Conservation (phyloP, 2,888 invertebrate genomes). For the Acrocyrtus sp. region DNA sequence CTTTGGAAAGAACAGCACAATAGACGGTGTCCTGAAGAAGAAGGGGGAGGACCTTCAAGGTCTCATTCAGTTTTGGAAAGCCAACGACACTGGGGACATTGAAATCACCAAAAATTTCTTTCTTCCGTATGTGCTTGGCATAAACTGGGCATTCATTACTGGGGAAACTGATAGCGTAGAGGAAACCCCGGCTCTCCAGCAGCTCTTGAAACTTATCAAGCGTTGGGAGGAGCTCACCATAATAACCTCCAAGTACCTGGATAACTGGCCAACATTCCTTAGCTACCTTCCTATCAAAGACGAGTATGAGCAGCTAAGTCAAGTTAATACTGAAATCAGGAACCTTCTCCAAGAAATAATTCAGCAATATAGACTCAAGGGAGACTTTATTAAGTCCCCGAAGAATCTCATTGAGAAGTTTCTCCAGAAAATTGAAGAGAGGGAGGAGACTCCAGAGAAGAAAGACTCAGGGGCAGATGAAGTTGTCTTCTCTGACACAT, state of each 20-base stretch:
- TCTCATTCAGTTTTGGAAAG: conserved; percentile 23
- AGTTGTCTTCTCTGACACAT: conserved; percentile 15
- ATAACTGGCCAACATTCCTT: conserved; percentile 13
- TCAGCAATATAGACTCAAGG: conserved; percentile 1
- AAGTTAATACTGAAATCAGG: conserved; percentile 4
- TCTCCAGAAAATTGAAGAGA: conserved; percentile 21
- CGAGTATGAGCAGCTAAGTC: conserved; percentile 2
- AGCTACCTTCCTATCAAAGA: background rate
- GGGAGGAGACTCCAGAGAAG: background rate
- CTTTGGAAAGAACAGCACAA: conserved; percentile 7
- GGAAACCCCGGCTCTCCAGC: conserved; percentile 1
- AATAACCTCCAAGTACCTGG: conserved; percentile 14
- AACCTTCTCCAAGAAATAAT: conserved; percentile 2
- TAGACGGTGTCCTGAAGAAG: background rate
- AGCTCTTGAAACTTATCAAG: conserved; percentile 7
- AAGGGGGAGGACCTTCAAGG: conserved; percentile 8
- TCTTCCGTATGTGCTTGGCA: conserved; percentile 10
- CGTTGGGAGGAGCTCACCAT: conserved; percentile 9
- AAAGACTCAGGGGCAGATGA: background rate
- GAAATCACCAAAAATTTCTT: conserved; percentile 15
- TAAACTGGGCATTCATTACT: conserved; percentile 28
- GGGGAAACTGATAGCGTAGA: conserved; percentile 1
- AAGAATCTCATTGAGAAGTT: conserved; percentile 23
- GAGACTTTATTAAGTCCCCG: background rate
- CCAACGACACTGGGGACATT: background rate